phyloP scores from a whole-genome alignment of 2,888 invertebrate genomes.

The Drosophila kambysellisi region DNA sequence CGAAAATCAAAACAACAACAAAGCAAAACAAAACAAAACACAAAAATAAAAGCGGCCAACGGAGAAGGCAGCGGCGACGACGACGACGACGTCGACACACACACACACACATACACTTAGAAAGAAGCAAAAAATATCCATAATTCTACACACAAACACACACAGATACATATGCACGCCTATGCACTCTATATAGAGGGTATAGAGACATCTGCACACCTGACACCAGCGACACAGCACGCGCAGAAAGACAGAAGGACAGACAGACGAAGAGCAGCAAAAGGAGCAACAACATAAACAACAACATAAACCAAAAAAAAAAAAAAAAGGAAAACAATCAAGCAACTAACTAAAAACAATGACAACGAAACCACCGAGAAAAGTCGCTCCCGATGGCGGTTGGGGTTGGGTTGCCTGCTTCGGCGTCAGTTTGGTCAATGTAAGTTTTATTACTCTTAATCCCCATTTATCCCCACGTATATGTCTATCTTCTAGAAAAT shows the following conservation, averaged over 20 bases:
- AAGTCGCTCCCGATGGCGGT: slow-evolving; percentile 94
- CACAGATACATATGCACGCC: slow-evolving; percentile 12
- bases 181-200: slow-evolving; percentile 33
- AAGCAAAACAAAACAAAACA: slow-evolving; percentile 12
- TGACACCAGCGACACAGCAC: slow-evolving; percentile 27
- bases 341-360: slow-evolving; percentile 44
- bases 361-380: slow-evolving; percentile 86
- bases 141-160: slow-evolving; percentile 21
- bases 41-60: slow-evolving; percentile 25
- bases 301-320: too few relatives aligned
- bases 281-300: slow-evolving; percentile 23
- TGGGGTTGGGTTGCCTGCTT: slow-evolving; percentile 96
- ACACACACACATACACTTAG: neutral
- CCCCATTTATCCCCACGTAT: neutral
- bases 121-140: slow-evolving; percentile 46
- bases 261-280: slow-evolving; percentile 16
- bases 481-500: neutral
- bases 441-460: slow-evolving; percentile 86
- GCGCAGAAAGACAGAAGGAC: neutral
- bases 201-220: slow-evolving; percentile 36
- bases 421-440: slow-evolving; percentile 93
- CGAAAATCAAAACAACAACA: slow-evolving; percentile 23
- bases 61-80: slow-evolving; percentile 14
- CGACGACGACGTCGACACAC: neutral
- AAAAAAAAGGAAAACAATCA: slow-evolving; percentile 30